phyloP scores from a whole-genome alignment of 2,888 invertebrate species.

The Clistopyga incitator region DNA sequence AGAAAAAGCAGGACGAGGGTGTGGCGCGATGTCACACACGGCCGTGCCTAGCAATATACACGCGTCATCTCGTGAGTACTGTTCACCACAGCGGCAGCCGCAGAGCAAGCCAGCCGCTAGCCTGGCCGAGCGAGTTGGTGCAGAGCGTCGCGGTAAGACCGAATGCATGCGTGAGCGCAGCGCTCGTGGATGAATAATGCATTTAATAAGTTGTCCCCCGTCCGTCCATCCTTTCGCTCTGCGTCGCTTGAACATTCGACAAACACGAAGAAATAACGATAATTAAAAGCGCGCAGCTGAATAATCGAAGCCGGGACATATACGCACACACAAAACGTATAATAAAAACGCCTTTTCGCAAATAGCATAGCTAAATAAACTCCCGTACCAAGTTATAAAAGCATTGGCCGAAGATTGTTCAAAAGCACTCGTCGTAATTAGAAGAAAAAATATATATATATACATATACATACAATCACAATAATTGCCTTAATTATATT shows the following conservation, averaged over 20 bases:
- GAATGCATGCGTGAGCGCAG: slow-evolving; percentile 62
- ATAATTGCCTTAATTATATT: slow-evolving; percentile 10
- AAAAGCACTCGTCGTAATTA: slow-evolving; percentile 7
- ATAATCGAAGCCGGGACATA: no score
- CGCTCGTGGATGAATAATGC: slow-evolving; percentile 66
- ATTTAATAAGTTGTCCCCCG: slow-evolving; percentile 66
- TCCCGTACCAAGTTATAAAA: slow-evolving; percentile 5
- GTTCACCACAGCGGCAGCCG: neutral
- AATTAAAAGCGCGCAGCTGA: slow-evolving; percentile 33
- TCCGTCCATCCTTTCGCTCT: slow-evolving; percentile 22
- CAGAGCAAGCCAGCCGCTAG: no score
- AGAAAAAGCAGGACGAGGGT: slow-evolving; percentile 57
- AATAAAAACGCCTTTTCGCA: no score
- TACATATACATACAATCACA: neutral
- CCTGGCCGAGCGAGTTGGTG: neutral
- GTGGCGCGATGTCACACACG: slow-evolving; percentile 70
- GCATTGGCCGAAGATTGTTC: neutral
- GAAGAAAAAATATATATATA: neutral
- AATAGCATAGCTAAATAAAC: neutral
- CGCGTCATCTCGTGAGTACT: slow-evolving; percentile 54
- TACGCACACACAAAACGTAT: no score
- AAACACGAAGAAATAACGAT: slow-evolving; percentile 62
- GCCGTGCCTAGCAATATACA: slow-evolving; percentile 48
- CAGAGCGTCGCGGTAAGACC: slow-evolving; percentile 29
- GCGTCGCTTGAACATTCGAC: slow-evolving; percentile 54